Conservation (phyloP, 1,140 invertebrate species). For the Trichoplusia ni region DNA sequence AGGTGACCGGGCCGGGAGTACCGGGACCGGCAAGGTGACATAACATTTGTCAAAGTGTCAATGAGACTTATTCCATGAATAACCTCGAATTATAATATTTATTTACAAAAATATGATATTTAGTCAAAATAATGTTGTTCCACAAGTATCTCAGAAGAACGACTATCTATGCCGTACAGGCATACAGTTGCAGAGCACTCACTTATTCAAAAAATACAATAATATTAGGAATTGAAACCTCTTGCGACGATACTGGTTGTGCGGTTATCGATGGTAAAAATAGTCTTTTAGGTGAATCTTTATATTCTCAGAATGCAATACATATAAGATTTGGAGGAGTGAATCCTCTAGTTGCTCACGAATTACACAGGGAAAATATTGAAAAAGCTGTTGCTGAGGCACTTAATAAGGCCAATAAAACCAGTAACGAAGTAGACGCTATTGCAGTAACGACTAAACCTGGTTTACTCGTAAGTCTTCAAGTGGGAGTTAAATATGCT, state of each 20-base stretch:
- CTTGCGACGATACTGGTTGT: constrained; percentile 98
- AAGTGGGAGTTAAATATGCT: constrained; percentile 92
- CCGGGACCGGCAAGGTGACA: no score
- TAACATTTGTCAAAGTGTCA: no score
- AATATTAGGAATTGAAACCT: constrained; percentile 96
- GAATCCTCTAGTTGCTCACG: constrained; percentile 91
- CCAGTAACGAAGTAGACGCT: constrained; percentile 91
- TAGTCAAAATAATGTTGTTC: neutral
- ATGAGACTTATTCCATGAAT: neutral
- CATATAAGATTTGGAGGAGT: constrained; percentile 95
- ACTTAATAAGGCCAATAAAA: constrained; percentile 84
- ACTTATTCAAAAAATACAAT: neutral
- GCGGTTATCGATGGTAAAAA: constrained; percentile 90
- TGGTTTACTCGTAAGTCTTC: constrained; percentile 90
- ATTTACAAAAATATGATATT: neutral
- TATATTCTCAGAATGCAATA: constrained; percentile 88
- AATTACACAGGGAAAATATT: constrained; percentile 92
- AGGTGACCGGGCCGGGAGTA: no score
- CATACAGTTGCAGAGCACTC: neutral
- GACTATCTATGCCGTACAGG: neutral
- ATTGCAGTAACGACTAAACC: constrained; percentile 95
- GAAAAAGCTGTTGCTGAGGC: constrained; percentile 87
- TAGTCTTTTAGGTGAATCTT: constrained; percentile 89
- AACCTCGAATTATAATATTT: neutral
- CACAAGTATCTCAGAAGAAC: neutral